A percentile compares a stretch with the other conserved stretches of the same genome.
These are phyloP conservation scores for Catocala fraxini DNA, from an alignment of 2,888 invertebrate species.

Conservation along the genomic window DNA sequence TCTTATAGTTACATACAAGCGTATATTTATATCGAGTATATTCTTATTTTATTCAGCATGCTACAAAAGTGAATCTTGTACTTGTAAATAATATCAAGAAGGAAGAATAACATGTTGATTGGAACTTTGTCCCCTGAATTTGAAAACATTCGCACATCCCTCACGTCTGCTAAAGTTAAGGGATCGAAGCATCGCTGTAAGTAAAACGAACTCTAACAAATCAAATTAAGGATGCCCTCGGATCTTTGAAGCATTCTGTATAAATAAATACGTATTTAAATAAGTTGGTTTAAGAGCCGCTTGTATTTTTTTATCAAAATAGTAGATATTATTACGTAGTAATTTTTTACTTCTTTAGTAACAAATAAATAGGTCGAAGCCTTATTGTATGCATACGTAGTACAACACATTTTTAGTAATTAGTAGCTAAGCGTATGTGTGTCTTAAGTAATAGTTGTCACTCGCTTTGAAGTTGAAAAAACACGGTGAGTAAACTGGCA, in stretches of 20 bases:
- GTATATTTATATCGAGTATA: no score
- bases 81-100: neutral
- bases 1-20: no score
- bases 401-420: no score
- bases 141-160: slow-evolving; percentile 46
- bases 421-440: no score
- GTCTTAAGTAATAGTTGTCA: no score
- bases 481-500: no score
- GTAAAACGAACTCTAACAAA: slow-evolving; percentile 62
- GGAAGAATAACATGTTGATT: slow-evolving; percentile 27
- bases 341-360: no score
- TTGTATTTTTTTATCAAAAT: neutral
- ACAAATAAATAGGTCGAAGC: no score
- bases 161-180: slow-evolving; percentile 64
- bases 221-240: slow-evolving; percentile 63
- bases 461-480: no score
- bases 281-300: neutral
- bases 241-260: slow-evolving; percentile 40
- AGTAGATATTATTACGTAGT: no score
- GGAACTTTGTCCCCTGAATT: slow-evolving; percentile 46
- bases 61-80: neutral
- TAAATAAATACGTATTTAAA: slow-evolving; percentile 13
- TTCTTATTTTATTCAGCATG: no score
- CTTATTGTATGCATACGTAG: no score
- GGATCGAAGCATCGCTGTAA: slow-evolving; percentile 55